phyloP scores from a whole-genome alignment of 2,113 vertebrate species.

The Calyptomena viridis region DNA sequence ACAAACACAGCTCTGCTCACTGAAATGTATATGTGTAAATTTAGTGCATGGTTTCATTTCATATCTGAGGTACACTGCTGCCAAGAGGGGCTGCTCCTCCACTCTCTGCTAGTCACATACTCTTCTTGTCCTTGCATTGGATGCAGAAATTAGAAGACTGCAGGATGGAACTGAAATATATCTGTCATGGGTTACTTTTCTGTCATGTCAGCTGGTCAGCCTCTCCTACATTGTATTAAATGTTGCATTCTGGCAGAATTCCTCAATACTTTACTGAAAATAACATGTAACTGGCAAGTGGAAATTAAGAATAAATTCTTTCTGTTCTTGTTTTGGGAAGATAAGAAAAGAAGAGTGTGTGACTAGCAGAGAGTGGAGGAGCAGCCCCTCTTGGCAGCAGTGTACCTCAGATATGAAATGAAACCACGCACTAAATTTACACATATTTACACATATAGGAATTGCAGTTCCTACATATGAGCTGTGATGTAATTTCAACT shows the following conservation, averaged over 20 bases:
- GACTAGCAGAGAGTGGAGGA: too few relatives aligned
- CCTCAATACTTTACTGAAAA: background rate
- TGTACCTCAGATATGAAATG: too few relatives aligned
- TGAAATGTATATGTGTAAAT: background rate
- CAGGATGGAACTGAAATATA: background rate
- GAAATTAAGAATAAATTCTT: background rate
- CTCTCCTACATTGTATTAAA: background rate
- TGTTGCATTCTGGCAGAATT: background rate
- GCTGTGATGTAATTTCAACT: background rate
- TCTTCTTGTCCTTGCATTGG: background rate
- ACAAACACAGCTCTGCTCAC: background rate
- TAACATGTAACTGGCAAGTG: background rate
- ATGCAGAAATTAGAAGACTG: background rate
- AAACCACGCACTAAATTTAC: too few relatives aligned
- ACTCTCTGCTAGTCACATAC: background rate
- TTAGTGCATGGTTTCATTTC: background rate
- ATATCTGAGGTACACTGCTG: background rate
- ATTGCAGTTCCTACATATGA: background rate
- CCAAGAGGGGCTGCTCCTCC: background rate
- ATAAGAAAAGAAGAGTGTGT: background rate
- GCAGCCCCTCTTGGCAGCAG: too few relatives aligned
- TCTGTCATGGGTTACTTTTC: background rate
- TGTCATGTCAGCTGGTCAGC: background rate
- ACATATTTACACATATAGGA: too few relatives aligned
- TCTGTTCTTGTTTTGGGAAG: background rate